Evolutionary conservation across 2,113 vertebrate genomes (phyloP).

Genomic region (Xerus inauris): DNA sequence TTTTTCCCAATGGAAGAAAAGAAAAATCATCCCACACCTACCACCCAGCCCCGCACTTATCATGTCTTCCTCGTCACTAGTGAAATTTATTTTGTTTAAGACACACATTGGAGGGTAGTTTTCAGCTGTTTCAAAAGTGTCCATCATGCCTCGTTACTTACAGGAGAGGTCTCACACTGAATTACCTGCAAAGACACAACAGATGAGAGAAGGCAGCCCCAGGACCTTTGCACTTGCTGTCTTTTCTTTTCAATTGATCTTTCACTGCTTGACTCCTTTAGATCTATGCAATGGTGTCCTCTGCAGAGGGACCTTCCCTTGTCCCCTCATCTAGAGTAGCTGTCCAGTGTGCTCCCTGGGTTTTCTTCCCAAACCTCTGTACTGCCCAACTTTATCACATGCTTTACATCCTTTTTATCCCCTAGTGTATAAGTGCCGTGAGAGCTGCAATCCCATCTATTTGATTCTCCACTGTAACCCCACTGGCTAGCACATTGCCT

Average conservation of each 20-base stretch:
- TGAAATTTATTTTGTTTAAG: background rate
- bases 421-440: background rate
- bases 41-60: background rate
- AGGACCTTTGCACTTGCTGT: background rate
- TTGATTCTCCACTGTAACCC: background rate
- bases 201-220: background rate
- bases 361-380: background rate
- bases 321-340: slow-evolving; percentile 24
- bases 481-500: no score
- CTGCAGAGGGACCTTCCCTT: background rate
- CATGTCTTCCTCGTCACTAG: background rate
- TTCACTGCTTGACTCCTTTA: background rate
- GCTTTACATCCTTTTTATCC: background rate
- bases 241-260: background rate
- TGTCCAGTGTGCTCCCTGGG: no score
- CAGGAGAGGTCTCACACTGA: background rate
- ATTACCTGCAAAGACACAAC: background rate
- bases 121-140: background rate
- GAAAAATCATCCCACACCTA: background rate
- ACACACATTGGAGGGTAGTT: background rate
- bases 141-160: background rate
- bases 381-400: background rate
- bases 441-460: background rate
- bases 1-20: background rate
- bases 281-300: background rate